Base-by-base conservation (phyloP, 1,140 invertebrate species). In the Goniozus legneri region DNA sequence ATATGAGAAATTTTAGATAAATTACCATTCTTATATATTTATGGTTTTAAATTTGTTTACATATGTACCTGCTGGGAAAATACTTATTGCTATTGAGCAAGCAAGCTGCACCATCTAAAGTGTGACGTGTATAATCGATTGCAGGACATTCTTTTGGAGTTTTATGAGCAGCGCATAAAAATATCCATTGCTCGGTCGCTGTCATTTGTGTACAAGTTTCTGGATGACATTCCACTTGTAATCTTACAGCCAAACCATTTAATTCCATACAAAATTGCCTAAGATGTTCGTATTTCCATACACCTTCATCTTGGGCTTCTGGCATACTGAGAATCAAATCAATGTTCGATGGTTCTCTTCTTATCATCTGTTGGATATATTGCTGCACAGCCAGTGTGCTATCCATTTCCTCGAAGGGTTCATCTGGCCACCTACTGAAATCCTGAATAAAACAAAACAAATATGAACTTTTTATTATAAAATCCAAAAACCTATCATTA, bases 281-380 rank as follows among this genome's bases (percentile, higher is more conserved):
- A 24, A 99, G 80, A 79, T 99, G 97, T 79, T 99, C 97, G 75
- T 99, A 99, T 78, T 99, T 99, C 97, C 97, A 99, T 8, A 98
- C 95, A 27, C 96, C 96, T 77, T 98, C 95, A 72, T 99, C 97
- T 73, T 98, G 94, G 8, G 89, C 87, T 58, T 98, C 95, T 13
- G 97, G 97, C 75, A 96, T 92, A 57, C 85, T 93, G 10, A 99
- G 76, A 64, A 99, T 98, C 24, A 89, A 82, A 60, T 98, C 95
- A 42, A 99, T 88, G 78, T 96, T 93, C 15, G 87, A 83, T 19
- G 93, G 91, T 77, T 99, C 92, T 54, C 85, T 85, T 55, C 93
- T 82, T 50, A 99, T 98, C 56, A 92, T 86, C 76, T 99, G 97
- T 77, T 99, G 97, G 62, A 99, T 99, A 67, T 94, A 98, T 72